Percentiles rank a stretch among this genome's conserved stretches.
Conservation (phyloP, 2,113 vertebrate genomes). For the Dicentrarchus labrax region DNA sequence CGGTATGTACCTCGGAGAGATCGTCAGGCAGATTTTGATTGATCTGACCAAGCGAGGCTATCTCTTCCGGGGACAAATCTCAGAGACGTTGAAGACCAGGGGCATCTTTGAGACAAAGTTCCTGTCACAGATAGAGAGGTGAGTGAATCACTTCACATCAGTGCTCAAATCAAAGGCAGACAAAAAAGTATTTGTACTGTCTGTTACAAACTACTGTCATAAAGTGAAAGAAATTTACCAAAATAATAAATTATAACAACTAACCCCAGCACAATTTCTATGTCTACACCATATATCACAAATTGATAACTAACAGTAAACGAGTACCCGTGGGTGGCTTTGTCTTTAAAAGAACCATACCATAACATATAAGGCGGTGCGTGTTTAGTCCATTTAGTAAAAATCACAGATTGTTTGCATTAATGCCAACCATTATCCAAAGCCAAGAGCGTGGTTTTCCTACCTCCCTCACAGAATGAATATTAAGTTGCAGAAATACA, state of each 20-base stretch:
- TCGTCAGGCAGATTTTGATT: slow-evolving; percentile 96
- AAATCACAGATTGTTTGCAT: background rate
- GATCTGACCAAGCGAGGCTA: slow-evolving; percentile 96
- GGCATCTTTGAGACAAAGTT: slow-evolving; percentile 99
- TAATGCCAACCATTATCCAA: background rate
- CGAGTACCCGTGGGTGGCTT: too few relatives aligned
- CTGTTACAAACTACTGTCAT: background rate
- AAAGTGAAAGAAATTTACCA: too few relatives aligned
- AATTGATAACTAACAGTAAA: too few relatives aligned
- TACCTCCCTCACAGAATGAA: background rate
- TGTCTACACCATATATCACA: background rate
- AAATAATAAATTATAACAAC: too few relatives aligned
- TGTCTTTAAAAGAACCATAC: too few relatives aligned
- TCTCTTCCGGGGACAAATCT: slow-evolving; percentile 97
- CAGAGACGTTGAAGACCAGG: slow-evolving; percentile 94
- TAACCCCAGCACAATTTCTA: background rate
- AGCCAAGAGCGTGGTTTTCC: background rate
- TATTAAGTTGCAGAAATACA: background rate
- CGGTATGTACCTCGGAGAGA: slow-evolving; percentile 99
- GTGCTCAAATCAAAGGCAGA: too few relatives aligned
- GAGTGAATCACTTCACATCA: background rate
- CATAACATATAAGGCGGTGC: background rate
- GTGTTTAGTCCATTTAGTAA: background rate
- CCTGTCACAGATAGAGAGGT: slow-evolving; percentile 98
- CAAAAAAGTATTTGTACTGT: background rate